phyloP scores from a whole-genome alignment of 2,888 invertebrate genomes.

The Heliconius charithonia region DNA sequence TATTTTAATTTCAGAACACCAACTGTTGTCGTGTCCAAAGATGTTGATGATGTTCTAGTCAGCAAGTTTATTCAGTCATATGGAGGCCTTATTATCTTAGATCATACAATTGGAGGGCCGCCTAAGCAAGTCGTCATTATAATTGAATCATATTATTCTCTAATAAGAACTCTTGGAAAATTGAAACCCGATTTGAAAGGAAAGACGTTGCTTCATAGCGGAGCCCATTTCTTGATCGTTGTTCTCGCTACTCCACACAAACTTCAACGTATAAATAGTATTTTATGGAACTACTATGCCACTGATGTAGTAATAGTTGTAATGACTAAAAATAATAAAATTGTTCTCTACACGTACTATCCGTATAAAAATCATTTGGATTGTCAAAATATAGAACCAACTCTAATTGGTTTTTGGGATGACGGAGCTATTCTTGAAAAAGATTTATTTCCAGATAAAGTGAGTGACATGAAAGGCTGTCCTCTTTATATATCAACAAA shows the following conservation, averaged over 20 bases:
- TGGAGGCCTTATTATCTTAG: slow-evolving; percentile 62
- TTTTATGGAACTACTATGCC: slow-evolving; percentile 64
- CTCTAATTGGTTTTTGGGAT: slow-evolving; percentile 58
- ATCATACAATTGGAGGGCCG: slow-evolving; percentile 54
- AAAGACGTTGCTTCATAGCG: slow-evolving; percentile 60
- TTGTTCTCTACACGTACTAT: slow-evolving; percentile 62
- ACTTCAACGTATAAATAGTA: slow-evolving; percentile 58
- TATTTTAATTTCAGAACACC: slow-evolving; percentile 61
- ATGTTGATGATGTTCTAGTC: slow-evolving; percentile 56
- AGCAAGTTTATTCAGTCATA: slow-evolving; percentile 59
- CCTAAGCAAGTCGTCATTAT: slow-evolving; percentile 65
- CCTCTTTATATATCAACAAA: slow-evolving; percentile 71
- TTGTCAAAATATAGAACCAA: slow-evolving; percentile 63
- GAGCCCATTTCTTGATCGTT: slow-evolving; percentile 62
- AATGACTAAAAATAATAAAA: slow-evolving; percentile 50
- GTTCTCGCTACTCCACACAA: slow-evolving; percentile 56
- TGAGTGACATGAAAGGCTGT: slow-evolving; percentile 67
- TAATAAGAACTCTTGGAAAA: slow-evolving; percentile 56
- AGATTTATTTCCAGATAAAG: slow-evolving; percentile 64
- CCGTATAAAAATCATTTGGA: slow-evolving; percentile 63
- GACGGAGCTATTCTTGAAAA: slow-evolving; percentile 45
- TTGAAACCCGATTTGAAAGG: slow-evolving; percentile 67
- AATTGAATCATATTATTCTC: slow-evolving; percentile 60
- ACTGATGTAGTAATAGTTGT: slow-evolving; percentile 60
- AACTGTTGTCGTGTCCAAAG: slow-evolving; percentile 58